These are phyloP conservation scores for Hippopotamus amphibius DNA, from an alignment of 2,113 vertebrate species.

Conservation along the genomic window DNA sequence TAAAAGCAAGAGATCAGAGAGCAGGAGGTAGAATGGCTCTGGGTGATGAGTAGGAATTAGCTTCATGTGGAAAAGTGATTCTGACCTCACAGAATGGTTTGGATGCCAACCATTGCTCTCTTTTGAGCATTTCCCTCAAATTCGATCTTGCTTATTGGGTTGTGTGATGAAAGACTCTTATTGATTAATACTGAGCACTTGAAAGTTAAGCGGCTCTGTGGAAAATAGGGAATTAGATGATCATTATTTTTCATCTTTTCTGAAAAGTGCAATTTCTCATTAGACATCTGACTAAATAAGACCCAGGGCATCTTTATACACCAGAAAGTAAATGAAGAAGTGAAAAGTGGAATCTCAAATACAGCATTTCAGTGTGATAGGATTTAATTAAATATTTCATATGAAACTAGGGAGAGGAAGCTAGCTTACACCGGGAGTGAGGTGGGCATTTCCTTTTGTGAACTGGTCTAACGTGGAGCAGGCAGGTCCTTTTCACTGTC, in stretches of 20 bases:
- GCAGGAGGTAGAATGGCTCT: conserved; percentile 46
- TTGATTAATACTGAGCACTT: conserved; percentile 79
- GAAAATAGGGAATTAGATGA: conserved; percentile 83
- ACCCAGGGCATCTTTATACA: conserved; percentile 61
- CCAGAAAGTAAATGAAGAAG: conserved; percentile 52
- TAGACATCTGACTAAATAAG: conserved; percentile 75
- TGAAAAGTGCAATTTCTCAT: conserved; percentile 81
- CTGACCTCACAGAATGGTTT: conserved; percentile 74
- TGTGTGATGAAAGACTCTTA: conserved; percentile 83
- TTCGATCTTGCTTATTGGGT: conserved; percentile 81
- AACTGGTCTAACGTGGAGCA: neutral
- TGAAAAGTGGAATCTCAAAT: conserved; percentile 61
- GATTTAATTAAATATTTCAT: conserved; percentile 72
- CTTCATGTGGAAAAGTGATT: conserved; percentile 62
- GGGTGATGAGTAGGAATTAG: conserved; percentile 61
- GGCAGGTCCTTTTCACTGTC: neutral
- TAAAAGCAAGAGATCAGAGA: conserved; percentile 66
- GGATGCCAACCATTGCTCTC: conserved; percentile 66
- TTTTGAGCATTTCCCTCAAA: conserved; percentile 74
- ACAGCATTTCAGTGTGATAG: conserved; percentile 4
- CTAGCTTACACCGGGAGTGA: neutral
- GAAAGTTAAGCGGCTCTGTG: conserved; percentile 80
- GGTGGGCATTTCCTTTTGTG: neutral
- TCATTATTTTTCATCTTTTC: conserved; percentile 83
- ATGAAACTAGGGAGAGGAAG: neutral